Evolutionary conservation across 2,113 vertebrate genomes (phyloP).

Genomic region (Tetrao urogallus): DNA sequence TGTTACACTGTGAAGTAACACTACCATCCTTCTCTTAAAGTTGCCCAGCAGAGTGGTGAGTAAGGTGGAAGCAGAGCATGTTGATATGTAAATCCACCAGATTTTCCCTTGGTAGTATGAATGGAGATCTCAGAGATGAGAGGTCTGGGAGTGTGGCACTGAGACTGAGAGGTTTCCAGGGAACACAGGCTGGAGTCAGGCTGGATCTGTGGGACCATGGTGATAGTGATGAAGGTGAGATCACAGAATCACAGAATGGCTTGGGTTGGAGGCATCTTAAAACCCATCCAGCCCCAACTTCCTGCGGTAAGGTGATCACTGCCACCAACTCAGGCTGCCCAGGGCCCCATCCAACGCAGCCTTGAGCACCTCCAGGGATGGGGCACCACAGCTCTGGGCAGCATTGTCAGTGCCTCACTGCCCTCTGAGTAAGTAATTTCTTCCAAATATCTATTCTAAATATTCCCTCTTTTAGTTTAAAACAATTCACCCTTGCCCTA

Average conservation of each 20-base stretch:
- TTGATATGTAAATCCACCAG: neutral
- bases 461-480: neutral
- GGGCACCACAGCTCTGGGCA: neutral
- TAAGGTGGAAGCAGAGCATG: neutral
- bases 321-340: neutral
- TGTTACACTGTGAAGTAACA: neutral
- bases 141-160: neutral
- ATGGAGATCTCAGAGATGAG: neutral
- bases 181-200: too few species aligned
- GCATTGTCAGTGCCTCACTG: too few species aligned
- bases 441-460: neutral
- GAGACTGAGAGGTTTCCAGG: neutral
- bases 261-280: neutral
- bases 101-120: too few species aligned
- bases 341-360: too few species aligned
- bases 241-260: neutral
- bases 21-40: neutral
- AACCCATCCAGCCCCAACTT: neutral
- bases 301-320: too few species aligned
- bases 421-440: neutral
- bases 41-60: neutral
- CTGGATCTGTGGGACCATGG: rapidly evolving
- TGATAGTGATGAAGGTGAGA: neutral
- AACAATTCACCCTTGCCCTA: neutral
- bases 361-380: neutral